phyloP scores from a whole-genome alignment of 2,797 vertebrate genomes.

The Choloepus didactylus region DNA sequence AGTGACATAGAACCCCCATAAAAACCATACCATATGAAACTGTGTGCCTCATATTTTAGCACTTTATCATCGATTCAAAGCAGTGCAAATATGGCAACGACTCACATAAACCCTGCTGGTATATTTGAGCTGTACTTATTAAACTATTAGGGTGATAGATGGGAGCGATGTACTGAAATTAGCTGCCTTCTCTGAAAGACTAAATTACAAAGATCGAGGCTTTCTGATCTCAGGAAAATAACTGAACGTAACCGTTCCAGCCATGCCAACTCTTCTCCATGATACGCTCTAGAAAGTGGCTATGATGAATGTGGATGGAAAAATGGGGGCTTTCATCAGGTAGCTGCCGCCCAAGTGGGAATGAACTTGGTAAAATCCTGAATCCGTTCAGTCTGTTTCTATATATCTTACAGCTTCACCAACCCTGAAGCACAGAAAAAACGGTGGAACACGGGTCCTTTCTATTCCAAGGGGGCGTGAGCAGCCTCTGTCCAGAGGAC shows the following conservation, averaged over 20 bases:
- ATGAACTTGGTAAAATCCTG: background rate
- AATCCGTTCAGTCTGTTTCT: background rate
- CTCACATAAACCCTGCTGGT: background rate
- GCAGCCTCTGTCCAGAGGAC: background rate
- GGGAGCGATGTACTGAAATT: background rate
- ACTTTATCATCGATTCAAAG: slow-evolving; percentile 46
- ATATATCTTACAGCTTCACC: background rate
- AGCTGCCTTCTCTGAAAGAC: background rate
- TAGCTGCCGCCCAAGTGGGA: background rate
- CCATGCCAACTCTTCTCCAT: background rate
- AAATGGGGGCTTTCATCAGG: background rate
- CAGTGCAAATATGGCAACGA: background rate
- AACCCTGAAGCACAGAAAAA: background rate
- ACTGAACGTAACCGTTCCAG: background rate
- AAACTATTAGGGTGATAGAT: background rate
- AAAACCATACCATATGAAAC: slow-evolving; percentile 44
- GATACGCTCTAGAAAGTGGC: background rate
- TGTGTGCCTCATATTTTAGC: background rate
- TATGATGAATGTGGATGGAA: background rate
- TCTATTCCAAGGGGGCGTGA: background rate
- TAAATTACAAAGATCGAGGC: background rate
- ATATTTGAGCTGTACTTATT: background rate
- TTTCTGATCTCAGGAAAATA: background rate
- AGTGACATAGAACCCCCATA: background rate
- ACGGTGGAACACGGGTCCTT: background rate